Evolutionary conservation across 2,797 vertebrate species (phyloP).

Genomic region (Fratercula arctica): DNA sequence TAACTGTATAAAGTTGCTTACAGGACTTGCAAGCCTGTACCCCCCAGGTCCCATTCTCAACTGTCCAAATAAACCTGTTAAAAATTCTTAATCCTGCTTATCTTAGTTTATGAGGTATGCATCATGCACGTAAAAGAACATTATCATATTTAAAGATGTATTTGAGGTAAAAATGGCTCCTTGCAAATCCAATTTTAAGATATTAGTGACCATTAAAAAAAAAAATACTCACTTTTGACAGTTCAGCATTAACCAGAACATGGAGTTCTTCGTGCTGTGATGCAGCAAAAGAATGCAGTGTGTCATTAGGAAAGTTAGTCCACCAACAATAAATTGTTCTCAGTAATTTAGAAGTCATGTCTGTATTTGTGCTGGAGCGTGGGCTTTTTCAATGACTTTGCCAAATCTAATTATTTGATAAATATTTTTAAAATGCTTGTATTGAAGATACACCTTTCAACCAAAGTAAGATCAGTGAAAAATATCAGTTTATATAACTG

Average conservation of each 20-base stretch:
- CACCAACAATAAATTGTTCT: not conserved
- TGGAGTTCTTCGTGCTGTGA: not conserved
- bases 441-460: not conserved
- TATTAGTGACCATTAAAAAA: not conserved
- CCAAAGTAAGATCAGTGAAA: not conserved
- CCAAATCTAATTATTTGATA: not conserved
- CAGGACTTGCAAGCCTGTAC: not conserved
- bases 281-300: not conserved
- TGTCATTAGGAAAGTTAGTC: not conserved
- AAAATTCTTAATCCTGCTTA: not conserved
- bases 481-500: not conserved
- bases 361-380: not conserved
- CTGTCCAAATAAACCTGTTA: not conserved
- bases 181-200: not conserved
- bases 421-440: not conserved
- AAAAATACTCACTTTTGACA: not conserved
- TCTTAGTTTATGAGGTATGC: not conserved
- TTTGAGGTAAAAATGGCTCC: not conserved
- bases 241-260: not conserved
- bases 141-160: not conserved
- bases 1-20: not conserved
- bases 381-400: not conserved
- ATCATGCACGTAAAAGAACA: not conserved
- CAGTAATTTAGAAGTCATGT: not conserved
- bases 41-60: not conserved